phyloP scores from a whole-genome alignment of 2,888 invertebrate genomes.

The Allygus modestus region DNA sequence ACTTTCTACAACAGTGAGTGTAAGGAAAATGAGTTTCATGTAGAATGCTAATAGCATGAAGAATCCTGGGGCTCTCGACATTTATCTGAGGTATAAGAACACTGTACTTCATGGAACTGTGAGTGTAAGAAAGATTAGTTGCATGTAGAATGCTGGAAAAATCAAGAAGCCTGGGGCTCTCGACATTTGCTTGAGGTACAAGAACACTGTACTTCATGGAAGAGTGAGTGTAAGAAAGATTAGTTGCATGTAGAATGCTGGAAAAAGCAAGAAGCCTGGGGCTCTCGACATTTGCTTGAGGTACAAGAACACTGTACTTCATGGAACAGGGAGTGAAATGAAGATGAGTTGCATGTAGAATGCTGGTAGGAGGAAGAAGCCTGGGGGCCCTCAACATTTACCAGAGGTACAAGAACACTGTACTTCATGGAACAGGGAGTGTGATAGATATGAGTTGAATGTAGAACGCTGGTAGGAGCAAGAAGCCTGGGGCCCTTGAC shows the following conservation, averaged over 20 bases:
- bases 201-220: constrained; percentile 27
- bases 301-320: background rate
- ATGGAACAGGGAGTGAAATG: background rate
- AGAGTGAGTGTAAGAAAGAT: constrained; percentile 25
- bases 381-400: background rate
- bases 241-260: constrained; percentile 25
- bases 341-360: constrained; percentile 2
- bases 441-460: background rate
- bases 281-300: background rate
- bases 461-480: constrained; percentile 2
- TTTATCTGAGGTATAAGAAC: background rate
- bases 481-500: constrained; percentile 6
- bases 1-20: constrained; percentile 8
- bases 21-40: constrained; percentile 15
- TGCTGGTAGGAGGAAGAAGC: background rate
- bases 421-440: background rate
- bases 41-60: constrained; percentile 15
- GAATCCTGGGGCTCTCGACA: constrained; percentile 10
- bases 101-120: constrained; percentile 18
- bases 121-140: constrained; percentile 20
- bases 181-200: constrained; percentile 16
- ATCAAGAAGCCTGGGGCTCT: constrained; percentile 2
- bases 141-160: constrained; percentile 20
- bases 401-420: background rate
- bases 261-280: constrained; percentile 16